These are phyloP conservation scores for Zosterops lateralis DNA, from an alignment of 2,113 vertebrate genomes.

Conservation along the genomic window DNA sequence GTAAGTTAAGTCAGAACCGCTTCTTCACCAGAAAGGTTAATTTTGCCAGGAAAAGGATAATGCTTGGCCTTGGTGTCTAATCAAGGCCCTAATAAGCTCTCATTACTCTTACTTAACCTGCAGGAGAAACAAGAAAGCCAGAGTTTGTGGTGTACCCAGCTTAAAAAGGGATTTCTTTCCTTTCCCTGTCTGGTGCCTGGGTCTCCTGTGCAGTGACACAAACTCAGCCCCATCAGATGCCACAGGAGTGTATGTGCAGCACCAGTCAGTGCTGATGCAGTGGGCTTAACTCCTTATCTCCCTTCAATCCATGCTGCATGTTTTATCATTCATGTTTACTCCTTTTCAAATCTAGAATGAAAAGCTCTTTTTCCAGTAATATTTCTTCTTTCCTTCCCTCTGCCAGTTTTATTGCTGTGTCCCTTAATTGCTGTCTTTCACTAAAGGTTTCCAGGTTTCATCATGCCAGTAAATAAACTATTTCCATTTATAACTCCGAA, in stretches of 20 bases:
- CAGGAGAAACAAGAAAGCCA: neutral
- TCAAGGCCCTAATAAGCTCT: neutral
- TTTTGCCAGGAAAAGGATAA: neutral
- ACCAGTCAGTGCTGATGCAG: neutral
- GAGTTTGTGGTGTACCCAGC: neutral
- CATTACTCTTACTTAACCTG: neutral
- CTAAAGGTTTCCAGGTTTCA: neutral
- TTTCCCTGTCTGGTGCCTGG: neutral
- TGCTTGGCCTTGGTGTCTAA: neutral
- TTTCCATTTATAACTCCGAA: neutral
- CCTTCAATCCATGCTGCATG: neutral
- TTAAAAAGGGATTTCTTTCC: neutral
- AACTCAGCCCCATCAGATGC: neutral
- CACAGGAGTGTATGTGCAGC: accelerated
- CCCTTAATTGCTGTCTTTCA: neutral
- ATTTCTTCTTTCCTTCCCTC: neutral
- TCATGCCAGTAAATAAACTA: neutral
- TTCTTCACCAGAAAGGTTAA: neutral
- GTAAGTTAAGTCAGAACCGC: neutral
- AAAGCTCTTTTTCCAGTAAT: neutral
- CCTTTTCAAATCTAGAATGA: neutral
- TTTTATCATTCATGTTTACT: neutral
- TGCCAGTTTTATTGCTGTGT: neutral
- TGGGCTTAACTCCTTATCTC: neutral
- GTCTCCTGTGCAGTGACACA: neutral